A percentile compares a stretch with the other conserved stretches of the same genome.
Conservation (phyloP, 1,140 invertebrate species). For the Drosophila subpulchrella region DNA sequence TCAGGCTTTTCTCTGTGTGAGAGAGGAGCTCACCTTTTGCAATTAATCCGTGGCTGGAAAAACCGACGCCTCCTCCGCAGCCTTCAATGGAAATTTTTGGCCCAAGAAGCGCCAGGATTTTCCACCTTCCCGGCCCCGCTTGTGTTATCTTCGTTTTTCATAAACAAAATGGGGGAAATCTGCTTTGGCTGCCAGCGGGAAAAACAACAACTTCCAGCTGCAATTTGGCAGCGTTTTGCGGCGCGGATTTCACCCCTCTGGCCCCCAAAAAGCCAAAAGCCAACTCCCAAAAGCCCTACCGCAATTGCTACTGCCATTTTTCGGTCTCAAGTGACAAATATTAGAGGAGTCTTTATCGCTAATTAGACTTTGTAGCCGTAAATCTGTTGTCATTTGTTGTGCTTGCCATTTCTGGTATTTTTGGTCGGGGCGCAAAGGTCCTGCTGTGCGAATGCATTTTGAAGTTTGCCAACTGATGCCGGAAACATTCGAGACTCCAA, state of each 20-base stretch:
- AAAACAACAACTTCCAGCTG: conserved; percentile 63
- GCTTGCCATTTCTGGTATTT: conserved; percentile 26
- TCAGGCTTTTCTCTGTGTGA: conserved; percentile 2
- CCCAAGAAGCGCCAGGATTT: conserved; percentile 36
- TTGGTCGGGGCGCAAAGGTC: conserved; percentile 7
- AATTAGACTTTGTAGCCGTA: conserved; percentile 82
- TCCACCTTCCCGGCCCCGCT: neutral
- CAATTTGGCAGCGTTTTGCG: conserved; percentile 78
- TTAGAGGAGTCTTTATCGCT: conserved; percentile 82
- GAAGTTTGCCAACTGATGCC: conserved; percentile 73
- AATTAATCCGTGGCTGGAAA: conserved; percentile 53
- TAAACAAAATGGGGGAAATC: conserved; percentile 76
- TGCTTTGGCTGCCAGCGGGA: conserved; percentile 70
- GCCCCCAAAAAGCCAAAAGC: conserved; percentile 14
- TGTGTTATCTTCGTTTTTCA: conserved; percentile 64
- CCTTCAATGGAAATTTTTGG: conserved; percentile 44
- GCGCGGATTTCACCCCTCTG: neutral
- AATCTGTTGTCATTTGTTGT: conserved; percentile 76
- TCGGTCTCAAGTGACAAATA: conserved; percentile 82
- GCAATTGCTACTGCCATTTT: conserved; percentile 58
- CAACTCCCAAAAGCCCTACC: conserved; percentile 31
- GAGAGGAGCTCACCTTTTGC: conserved; percentile 51
- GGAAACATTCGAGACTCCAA: conserved; percentile 71
- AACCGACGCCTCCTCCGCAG: conserved; percentile 1
- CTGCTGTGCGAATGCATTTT: conserved; percentile 66